Evolutionary conservation across 1,140 invertebrate genomes (phyloP).

Genomic region (Lepidurus apus): DNA sequence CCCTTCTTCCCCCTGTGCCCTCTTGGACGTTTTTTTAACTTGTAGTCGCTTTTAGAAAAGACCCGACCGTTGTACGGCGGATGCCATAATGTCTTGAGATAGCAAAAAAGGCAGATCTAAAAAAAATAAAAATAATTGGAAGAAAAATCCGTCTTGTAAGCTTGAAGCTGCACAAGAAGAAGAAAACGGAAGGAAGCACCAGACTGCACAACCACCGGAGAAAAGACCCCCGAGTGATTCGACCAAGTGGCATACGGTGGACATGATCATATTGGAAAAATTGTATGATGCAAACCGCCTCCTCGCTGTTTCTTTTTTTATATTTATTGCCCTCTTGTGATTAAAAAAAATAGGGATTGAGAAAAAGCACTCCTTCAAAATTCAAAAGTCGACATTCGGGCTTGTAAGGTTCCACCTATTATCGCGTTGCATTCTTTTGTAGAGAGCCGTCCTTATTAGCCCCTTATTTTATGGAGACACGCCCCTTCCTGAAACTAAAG

Average conservation of each 20-base stretch:
- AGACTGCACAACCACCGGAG: conserved; percentile 26
- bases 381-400: not conserved
- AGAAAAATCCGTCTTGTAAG: not conserved
- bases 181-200: conserved; percentile 23
- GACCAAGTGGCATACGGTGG: conserved; percentile 26
- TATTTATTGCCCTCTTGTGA: not conserved
- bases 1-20: conserved; percentile 6
- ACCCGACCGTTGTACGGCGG: conserved; percentile 10
- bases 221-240: conserved; percentile 15
- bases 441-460: not conserved
- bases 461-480: not conserved
- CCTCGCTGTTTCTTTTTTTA: not conserved
- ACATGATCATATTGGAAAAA: conserved; percentile 24
- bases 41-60: not conserved
- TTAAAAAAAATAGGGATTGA: not conserved
- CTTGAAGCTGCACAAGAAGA: conserved; percentile 21
- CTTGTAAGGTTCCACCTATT: not conserved
- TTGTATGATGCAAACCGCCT: not conserved
- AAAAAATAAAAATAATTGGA: not conserved
- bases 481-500: conserved; percentile 4
- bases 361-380: not conserved
- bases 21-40: not conserved
- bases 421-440: not conserved
- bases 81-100: conserved; percentile 15
- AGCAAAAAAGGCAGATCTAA: conserved; percentile 7